Evolutionary conservation across 2,888 invertebrate genomes (phyloP).

Genomic region (Resseliella maxima): DNA sequence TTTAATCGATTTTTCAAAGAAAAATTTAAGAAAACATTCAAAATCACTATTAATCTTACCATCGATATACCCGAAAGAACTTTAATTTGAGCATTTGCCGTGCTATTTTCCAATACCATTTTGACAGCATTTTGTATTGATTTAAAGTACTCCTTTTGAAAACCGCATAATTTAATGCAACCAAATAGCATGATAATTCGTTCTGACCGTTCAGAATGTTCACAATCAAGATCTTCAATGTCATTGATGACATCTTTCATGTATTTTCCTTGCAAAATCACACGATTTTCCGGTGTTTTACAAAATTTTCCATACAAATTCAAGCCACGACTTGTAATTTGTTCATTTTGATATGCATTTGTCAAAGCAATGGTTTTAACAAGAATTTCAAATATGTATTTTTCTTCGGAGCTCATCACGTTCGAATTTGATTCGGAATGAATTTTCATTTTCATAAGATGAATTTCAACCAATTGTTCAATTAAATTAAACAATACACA

Average conservation of each 20-base stretch:
- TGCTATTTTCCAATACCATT: constrained; percentile 63
- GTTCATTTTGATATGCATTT: constrained; percentile 59
- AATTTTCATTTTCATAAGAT: background rate
- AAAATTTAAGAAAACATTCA: background rate
- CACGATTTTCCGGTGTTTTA: background rate
- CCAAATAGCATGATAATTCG: constrained; percentile 65
- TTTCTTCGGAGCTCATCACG: background rate
- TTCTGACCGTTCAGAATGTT: constrained; percentile 64
- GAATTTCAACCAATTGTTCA: constrained; percentile 56
- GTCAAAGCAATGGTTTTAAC: constrained; percentile 65
- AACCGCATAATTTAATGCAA: constrained; percentile 62
- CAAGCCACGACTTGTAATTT: constrained; percentile 16
- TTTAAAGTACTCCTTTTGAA: constrained; percentile 62
- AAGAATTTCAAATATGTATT: constrained; percentile 62
- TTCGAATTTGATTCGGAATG: background rate
- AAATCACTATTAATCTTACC: constrained; percentile 60
- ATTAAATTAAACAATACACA: constrained; percentile 53
- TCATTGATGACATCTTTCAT: constrained; percentile 62
- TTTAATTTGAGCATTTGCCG: constrained; percentile 65
- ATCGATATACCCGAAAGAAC: constrained; percentile 65
- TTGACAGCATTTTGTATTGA: constrained; percentile 63
- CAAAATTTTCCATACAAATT: constrained; percentile 46
- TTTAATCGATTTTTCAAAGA: background rate
- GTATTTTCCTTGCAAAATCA: constrained; percentile 62
- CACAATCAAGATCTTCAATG: constrained; percentile 64